Base-by-base conservation (phyloP, 1,140 invertebrate species). In the Ceratitis capitata region DNA sequence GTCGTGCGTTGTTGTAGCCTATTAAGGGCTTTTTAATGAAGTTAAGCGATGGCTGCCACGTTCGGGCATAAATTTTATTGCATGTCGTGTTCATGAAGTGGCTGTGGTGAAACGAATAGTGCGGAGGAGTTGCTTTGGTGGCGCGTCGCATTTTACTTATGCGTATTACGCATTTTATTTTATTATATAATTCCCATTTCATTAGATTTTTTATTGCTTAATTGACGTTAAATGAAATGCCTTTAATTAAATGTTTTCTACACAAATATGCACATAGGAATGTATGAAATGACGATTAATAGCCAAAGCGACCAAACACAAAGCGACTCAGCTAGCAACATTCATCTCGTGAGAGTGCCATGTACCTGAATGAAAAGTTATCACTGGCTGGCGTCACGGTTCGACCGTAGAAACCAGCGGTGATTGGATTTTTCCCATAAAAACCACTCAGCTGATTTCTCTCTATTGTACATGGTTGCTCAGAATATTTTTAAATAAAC, bases 21-120 rank as follows among this genome's bases (percentile, higher is more conserved):
- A 45, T 78, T 78, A 78, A 78, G 39, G 69, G 39, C 19, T 78
- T 78, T 45, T 78, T 78, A 78, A 78, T 45, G 69, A 78, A 78
- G 39, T 78, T 47, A 39, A 39, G 39, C 69, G 39, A 78, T 78
- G 69, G 69, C 69, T 78, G 69, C 39, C 69, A 78, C 69, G 14
- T n/a, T 7, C 35, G 64, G 39, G n/a, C 69, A 78, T 47, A 78
- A 42, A 78, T 78, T 78, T 78, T 78, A 78, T 78, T 45, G 69
- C 39, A 45, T 78, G 69, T 45, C 69, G 39, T 45, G 35, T 10
- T 78, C 39, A 47, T n/a, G n/a, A 23, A 10, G n/a, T 78, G 42
- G 39, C 35, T n/a, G 2, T 45, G 39, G 69, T 78, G 26, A 10
- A 26, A 23, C 51, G 23, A 19, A 26, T 61, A 26, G 12, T n/a